phyloP scores from a whole-genome alignment of 2,113 vertebrate species.

The Thymallus thymallus region DNA sequence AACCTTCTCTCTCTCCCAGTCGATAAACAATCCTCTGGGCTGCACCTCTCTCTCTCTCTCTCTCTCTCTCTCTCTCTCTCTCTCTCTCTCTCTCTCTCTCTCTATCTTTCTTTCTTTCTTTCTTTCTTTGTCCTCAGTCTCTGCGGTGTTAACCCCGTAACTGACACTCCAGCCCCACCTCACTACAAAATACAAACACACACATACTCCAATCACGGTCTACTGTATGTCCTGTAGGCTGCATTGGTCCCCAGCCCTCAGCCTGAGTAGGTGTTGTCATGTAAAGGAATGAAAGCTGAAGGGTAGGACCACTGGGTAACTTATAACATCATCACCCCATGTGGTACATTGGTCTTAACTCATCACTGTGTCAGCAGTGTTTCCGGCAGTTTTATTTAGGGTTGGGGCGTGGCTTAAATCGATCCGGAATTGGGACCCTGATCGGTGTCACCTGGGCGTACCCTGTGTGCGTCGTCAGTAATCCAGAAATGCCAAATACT shows the following conservation, averaged over 20 bases:
- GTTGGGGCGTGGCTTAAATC: too few relatives aligned
- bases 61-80: not conserved
- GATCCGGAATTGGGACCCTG: too few relatives aligned
- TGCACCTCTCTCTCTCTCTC: constrained; percentile 28
- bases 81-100: not conserved
- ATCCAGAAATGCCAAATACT: too few relatives aligned
- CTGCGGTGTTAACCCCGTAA: not conserved
- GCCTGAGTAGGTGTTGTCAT: too few relatives aligned
- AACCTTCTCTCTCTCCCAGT: constrained; percentile 58
- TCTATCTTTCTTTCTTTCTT: too few relatives aligned
- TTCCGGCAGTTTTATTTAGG: too few relatives aligned
- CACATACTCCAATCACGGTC: not conserved
- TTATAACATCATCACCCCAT: too few relatives aligned
- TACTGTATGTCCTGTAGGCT: not conserved
- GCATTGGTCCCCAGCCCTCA: not conserved
- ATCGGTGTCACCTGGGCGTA: too few relatives aligned
- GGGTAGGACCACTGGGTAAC: too few relatives aligned
- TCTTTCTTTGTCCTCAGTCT: not conserved
- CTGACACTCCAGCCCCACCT: not conserved
- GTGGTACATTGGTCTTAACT: not conserved
- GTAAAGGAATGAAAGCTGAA: too few relatives aligned
- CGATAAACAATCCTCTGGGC: constrained; percentile 76
- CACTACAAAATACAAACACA: not conserved
- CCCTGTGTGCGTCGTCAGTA: too few relatives aligned
- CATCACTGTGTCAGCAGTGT: too few relatives aligned